Evolutionary conservation across 2,888 invertebrate species (phyloP), one percentile per base, ranked within the genome.

Genomic region (Erpobdella octoculata): DNA sequence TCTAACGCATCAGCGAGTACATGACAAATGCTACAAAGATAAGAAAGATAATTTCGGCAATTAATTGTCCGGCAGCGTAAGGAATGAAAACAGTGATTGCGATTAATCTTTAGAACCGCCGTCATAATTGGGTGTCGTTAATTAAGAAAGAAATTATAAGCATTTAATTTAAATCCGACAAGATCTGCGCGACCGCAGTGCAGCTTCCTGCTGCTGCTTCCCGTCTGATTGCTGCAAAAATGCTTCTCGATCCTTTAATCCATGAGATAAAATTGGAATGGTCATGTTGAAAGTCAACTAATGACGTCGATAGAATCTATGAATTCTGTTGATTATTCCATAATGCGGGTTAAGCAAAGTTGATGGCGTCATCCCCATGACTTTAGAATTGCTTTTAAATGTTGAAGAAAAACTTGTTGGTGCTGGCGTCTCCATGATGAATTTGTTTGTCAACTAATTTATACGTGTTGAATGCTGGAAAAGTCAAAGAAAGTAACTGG

Each of bases 181-280:
- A 53, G 53, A 25, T 25, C 53, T 21, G 53, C 28, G 53, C 53
- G 21, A 53, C 53, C n/a, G n/a, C n/a, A 28, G 15, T 53, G 53
- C 53, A 25, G 53, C 28, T 28, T 21, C 28, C 9, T 18, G 41
- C 21, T 53, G 53, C 9, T 28, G 53, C 53, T n/a, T n/a, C n/a
- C n/a, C 53, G 58, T 69, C 69, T 58, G 69, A 69, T 69, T 46
- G 69, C 53, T 28, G 58, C 69, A 69, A 69, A 53, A 69, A 69
- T 36, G 69, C 31, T 48, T 58, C 46, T n/a, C 25, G 69, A 69
- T 69, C 69, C 69, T 69, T 58, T 69, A 69, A 69, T 69, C 69
- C 58, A 9, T 36, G 69, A 58, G 35, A 58, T 69, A 69, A 69
- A 69, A 69, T 69, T 69, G 35, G 58, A 48, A 48, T 46, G 48